Evolutionary conservation across 1,140 invertebrate genomes (phyloP).

Genomic region (Diorhabda sublineata): DNA sequence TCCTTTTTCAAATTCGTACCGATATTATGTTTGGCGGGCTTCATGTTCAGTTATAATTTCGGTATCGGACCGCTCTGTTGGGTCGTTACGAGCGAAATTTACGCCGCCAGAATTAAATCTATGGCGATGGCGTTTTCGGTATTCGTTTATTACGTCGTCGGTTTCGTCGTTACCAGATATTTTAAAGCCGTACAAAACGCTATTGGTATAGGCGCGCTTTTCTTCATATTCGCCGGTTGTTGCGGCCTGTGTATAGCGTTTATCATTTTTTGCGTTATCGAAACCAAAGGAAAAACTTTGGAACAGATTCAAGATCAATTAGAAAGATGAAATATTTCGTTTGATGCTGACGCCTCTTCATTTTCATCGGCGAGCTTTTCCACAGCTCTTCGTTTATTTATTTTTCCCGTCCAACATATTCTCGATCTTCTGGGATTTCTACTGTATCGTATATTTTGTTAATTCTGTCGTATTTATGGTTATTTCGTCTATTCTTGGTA

Average conservation of each 20-base stretch:
- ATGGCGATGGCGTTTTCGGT: slow-evolving; percentile 68
- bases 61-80: slow-evolving; percentile 78
- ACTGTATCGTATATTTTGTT: too few relatives aligned
- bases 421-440: too few relatives aligned
- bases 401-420: too few relatives aligned
- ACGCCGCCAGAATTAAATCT: slow-evolving; percentile 69
- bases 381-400: too few relatives aligned
- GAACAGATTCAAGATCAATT: slow-evolving; percentile 27
- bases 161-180: slow-evolving; percentile 73
- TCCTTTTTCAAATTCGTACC: slow-evolving; percentile 32
- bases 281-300: slow-evolving; percentile 35
- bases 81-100: slow-evolving; percentile 78
- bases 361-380: too few relatives aligned
- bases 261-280: slow-evolving; percentile 50
- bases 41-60: slow-evolving; percentile 31
- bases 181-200: slow-evolving; percentile 58
- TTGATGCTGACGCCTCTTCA: too few relatives aligned
- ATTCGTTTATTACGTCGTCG: slow-evolving; percentile 68
- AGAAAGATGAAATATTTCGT: not conserved
- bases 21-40: slow-evolving; percentile 26
- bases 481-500: too few relatives aligned
- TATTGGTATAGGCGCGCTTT: slow-evolving; percentile 64
- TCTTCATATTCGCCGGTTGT: slow-evolving; percentile 72
- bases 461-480: too few relatives aligned
- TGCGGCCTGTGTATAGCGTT: slow-evolving; percentile 55